A percentile compares a stretch with the other conserved stretches of the same genome.
Evolutionary conservation across 2,113 vertebrate genomes (phyloP).

Genomic region (Erythrolamprus reginae): DNA sequence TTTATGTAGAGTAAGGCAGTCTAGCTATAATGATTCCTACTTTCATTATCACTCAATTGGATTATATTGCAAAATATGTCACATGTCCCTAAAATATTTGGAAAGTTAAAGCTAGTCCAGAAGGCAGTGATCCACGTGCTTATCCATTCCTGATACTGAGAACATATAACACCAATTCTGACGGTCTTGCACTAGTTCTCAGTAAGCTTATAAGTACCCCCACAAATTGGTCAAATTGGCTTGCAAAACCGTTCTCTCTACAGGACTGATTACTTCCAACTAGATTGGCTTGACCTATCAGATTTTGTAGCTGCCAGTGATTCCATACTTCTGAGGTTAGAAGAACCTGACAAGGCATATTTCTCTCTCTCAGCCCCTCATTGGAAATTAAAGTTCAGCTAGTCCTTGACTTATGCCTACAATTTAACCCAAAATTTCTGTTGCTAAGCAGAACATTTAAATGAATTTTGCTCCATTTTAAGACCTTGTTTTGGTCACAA

Average conservation of each 20-base stretch:
- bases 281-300: neutral
- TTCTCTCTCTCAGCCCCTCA: neutral
- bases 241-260: neutral
- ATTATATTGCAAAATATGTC: neutral
- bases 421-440: too few relatives aligned
- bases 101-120: neutral
- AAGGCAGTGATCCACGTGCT: neutral
- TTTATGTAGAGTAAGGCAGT: neutral
- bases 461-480: too few relatives aligned
- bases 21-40: neutral
- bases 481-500: too few relatives aligned
- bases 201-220: neutral
- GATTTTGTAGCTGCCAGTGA: neutral
- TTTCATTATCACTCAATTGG: neutral
- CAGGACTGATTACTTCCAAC: neutral
- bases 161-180: neutral
- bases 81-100: neutral
- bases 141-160: neutral
- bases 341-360: neutral
- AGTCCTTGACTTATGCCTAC: too few relatives aligned
- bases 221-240: neutral
- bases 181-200: neutral
- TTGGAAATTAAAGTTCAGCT: neutral
- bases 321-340: neutral
- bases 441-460: too few relatives aligned